Base-by-base conservation (phyloP, 2,888 invertebrate genomes). In the Caradrina kadenii region DNA sequence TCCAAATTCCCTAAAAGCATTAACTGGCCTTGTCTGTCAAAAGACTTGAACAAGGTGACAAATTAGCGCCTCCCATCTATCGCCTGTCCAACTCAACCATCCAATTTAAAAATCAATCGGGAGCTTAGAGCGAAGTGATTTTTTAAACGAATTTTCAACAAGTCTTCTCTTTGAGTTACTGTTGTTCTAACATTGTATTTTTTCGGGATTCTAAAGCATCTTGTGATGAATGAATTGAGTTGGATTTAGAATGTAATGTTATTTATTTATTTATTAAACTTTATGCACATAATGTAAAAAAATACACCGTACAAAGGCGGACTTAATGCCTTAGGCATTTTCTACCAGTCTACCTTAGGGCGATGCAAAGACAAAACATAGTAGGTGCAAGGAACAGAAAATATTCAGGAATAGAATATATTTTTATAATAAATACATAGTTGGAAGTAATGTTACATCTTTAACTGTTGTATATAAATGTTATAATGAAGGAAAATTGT, bases 81-180 rank as follows among this genome's bases (percentile, higher is more conserved):
- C 68, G 66, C 56, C 52, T 73, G 79, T 73, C 72, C 45, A 22
- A 69, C 62, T 80, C 62, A 69, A 73, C 68, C 72, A 70, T 68
- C 69, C 75, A 83, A 82, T 83, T 84, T 82, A 69, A 83, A 81
- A 83, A 82, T 81, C 82, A 82, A 82, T 82, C 72, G 54, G 8
- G 65, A 45, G 66, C 78, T 73, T 60, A 58, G 61, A 63, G 21
- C 55, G 21, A 53, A 81, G 75, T 60, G 68, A 69, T 72, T 83
- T 73, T 69, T 74, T 71, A 31, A 66, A 64, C 48, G 52, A 59
- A 78, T 81, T 68, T 26, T 77, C 66, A 48, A 26, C 58, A 53
- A 66, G 70, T 78, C 63, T 55, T 50, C 54, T 15, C 5, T 68
- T 69, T 62, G 48, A 55, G 54, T 77, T 66, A 62, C 54, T 53